Conservation (phyloP, 2,888 invertebrate species). For the Osedax fenrisi region DNA sequence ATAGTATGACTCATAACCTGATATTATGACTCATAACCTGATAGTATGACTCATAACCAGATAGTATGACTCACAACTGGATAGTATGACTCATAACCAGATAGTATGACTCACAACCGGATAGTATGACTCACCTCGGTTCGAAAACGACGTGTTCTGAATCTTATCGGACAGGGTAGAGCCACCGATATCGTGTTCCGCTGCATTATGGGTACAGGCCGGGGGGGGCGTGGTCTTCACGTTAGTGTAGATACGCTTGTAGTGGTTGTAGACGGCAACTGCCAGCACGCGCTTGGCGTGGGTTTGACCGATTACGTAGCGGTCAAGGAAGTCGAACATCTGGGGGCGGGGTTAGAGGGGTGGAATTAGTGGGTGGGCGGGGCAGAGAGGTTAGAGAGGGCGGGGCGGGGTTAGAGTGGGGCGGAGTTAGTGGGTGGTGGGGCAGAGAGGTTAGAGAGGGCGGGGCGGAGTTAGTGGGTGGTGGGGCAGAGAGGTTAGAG, state of each 20-base stretch:
- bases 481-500: background rate
- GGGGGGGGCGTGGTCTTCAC: constrained; percentile 47
- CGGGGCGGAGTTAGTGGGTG: background rate
- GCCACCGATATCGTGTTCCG: constrained; percentile 18
- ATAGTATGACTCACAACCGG: no score
- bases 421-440: background rate
- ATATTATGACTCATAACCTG: no score
- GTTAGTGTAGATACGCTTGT: constrained; percentile 91
- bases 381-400: background rate
- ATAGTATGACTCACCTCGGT: constrained; percentile 31
- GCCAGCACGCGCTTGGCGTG: constrained; percentile 91
- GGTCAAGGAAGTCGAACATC: constrained; percentile 88
- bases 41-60: no score
- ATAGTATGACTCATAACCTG: no score
- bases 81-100: no score
- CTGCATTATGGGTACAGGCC: constrained; percentile 13
- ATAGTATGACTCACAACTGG: no score
- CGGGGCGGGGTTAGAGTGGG: background rate
- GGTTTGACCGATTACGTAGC: constrained; percentile 91
- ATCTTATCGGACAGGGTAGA: constrained; percentile 25
- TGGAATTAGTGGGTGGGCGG: background rate
- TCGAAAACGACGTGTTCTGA: constrained; percentile 33
- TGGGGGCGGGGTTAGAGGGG: constrained; percentile 41
- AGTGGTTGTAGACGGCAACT: constrained; percentile 97
- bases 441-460: background rate